A percentile compares a stretch with the other conserved stretches of the same genome.
Conservation (phyloP, 2,113 vertebrate genomes). For the Lampris incognitus region DNA sequence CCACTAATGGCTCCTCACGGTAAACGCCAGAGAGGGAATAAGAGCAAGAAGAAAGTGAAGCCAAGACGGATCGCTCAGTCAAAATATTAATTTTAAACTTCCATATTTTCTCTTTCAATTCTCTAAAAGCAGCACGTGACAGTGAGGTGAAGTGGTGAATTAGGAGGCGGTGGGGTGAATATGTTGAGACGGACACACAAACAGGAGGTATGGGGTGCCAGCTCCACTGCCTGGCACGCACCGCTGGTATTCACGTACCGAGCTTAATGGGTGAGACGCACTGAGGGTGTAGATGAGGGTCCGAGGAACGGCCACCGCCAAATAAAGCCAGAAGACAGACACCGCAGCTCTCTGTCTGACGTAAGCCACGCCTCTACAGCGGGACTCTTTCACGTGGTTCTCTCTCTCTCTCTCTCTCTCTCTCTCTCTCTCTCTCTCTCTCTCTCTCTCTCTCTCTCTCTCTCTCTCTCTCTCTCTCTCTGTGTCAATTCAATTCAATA, state of each 20-base stretch:
- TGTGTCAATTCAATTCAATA: too few species aligned
- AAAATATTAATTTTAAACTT: slow-evolving; percentile 70
- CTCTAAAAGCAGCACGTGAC: slow-evolving; percentile 46
- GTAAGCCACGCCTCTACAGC: slow-evolving; percentile 56
- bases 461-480: background rate
- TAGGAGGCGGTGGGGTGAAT: slow-evolving; percentile 67
- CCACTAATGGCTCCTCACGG: slow-evolving; percentile 85
- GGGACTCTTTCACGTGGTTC: slow-evolving; percentile 49
- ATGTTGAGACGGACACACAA: slow-evolving; percentile 65
- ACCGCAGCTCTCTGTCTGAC: slow-evolving; percentile 80
- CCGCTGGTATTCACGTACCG: slow-evolving; percentile 56
- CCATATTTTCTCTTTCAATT: slow-evolving; percentile 64
- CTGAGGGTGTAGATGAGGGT: slow-evolving; percentile 57
- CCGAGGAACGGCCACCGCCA: slow-evolving; percentile 68
- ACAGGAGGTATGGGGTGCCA: slow-evolving; percentile 57
- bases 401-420: slow-evolving; percentile 16
- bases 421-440: background rate
- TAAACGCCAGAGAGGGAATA: slow-evolving; percentile 68
- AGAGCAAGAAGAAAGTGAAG: slow-evolving; percentile 35
- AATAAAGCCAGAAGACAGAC: slow-evolving; percentile 58
- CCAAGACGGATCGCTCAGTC: slow-evolving; percentile 39
- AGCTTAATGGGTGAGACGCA: slow-evolving; percentile 71
- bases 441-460: too few species aligned
- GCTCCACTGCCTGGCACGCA: slow-evolving; percentile 54
- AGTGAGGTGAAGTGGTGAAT: slow-evolving; percentile 63